phyloP scores from a whole-genome alignment of 2,113 vertebrate genomes.

The Pholis gunnellus region DNA sequence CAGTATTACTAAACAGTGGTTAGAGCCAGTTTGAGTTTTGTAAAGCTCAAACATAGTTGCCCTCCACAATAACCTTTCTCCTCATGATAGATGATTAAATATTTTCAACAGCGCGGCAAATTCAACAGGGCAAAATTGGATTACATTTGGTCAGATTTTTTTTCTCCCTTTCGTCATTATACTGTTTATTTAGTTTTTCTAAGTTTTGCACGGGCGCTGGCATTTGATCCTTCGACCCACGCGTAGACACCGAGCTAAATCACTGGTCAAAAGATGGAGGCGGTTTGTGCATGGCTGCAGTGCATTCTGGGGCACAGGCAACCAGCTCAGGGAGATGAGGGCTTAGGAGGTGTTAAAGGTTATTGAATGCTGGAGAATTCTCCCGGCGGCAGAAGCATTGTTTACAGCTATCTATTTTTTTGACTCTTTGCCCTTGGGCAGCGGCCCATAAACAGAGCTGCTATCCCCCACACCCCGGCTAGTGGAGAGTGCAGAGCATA shows the following conservation, averaged over 20 bases:
- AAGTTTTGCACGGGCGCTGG: constrained; percentile 50
- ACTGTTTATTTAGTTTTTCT: constrained; percentile 9
- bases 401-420: constrained; percentile 87
- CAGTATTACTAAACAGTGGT: constrained; percentile 41
- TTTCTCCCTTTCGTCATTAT: constrained; percentile 21
- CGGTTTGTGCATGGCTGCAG: constrained; percentile 55
- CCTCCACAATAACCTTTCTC: constrained; percentile 56
- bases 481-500: constrained; percentile 83
- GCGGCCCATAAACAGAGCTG: constrained; percentile 87
- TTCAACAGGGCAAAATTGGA: constrained; percentile 51
- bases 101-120: constrained; percentile 36
- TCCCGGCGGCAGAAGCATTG: constrained; percentile 83
- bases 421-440: constrained; percentile 86
- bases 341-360: constrained; percentile 84
- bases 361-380: constrained; percentile 85
- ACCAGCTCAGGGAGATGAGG: constrained; percentile 76
- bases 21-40: constrained; percentile 47
- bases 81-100: constrained; percentile 63
- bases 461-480: constrained; percentile 69
- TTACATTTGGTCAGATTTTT: constrained; percentile 52
- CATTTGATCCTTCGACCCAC: constrained; percentile 70
- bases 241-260: constrained; percentile 61
- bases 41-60: constrained; percentile 42
- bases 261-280: constrained; percentile 72
- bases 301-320: constrained; percentile 74